Conservation (phyloP, 2,888 invertebrate species). For the Phaedon cochleariae region DNA sequence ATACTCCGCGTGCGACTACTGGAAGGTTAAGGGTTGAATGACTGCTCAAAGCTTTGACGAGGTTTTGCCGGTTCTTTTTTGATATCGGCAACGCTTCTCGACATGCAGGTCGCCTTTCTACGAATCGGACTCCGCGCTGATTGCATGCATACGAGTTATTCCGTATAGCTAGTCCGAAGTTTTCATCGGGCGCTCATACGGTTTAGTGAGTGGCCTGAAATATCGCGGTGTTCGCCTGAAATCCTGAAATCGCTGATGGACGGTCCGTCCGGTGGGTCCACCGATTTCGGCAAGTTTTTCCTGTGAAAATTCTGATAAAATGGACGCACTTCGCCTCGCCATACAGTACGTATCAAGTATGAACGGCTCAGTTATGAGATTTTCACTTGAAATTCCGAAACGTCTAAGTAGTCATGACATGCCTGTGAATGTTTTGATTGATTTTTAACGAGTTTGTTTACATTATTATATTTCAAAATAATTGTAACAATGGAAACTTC, state of each 20-base stretch:
- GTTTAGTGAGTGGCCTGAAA: background rate
- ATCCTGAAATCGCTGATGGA: background rate
- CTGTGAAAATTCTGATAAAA: conserved; percentile 20
- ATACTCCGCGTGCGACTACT: too few relatives aligned
- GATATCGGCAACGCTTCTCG: conserved; percentile 7
- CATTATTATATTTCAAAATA: background rate
- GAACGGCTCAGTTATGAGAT: too few relatives aligned
- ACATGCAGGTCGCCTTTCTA: conserved; percentile 18
- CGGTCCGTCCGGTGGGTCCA: too few relatives aligned
- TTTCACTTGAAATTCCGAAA: too few relatives aligned
- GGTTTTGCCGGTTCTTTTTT: background rate
- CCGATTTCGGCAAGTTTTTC: background rate
- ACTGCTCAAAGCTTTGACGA: too few relatives aligned
- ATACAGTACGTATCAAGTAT: conserved; percentile 40
- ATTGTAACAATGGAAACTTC: background rate
- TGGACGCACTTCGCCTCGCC: conserved; percentile 42
- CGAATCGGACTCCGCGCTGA: background rate
- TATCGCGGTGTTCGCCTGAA: background rate
- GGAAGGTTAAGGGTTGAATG: too few relatives aligned
- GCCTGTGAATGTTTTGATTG: background rate
- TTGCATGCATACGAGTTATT: too few relatives aligned
- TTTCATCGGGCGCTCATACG: too few relatives aligned
- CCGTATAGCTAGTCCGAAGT: too few relatives aligned
- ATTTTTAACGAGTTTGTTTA: background rate
- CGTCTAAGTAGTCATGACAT: too few relatives aligned